Evolutionary conservation across 2,113 vertebrate genomes (phyloP), one percentile per base, ranked within the genome.

Genomic region (Calidris pygmaea): DNA sequence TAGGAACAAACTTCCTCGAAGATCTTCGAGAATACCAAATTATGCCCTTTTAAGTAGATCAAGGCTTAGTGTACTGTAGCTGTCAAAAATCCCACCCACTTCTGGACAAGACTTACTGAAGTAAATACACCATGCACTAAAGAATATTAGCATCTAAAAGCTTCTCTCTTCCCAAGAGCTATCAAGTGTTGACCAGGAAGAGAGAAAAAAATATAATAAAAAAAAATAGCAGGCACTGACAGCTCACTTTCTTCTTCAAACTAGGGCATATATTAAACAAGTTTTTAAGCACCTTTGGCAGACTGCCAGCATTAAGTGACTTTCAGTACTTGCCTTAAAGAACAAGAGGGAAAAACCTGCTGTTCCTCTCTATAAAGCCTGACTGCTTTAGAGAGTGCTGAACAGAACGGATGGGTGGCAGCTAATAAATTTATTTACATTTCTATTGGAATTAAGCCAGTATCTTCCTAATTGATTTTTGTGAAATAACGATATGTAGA

Each of bases 31-130:
- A 97, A 97, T 95, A 97, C 52, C 68, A 95, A 96, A 94, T 88
- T 10, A 68, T 86, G 65, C 63, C 89, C 76, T 97, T 96, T 94
- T 84, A 97, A 79, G 77, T 88, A 93, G 93, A 97, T 97, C 86
- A 92, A 95, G 97, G 74, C 16, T 76, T 71, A 85, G 59, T 73
- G 76, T 94, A 91, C 66, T 89, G 16, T 45, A 95, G 73, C 76
- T 97, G 92, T 95, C 89, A 97, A 96, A 91, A 94, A 94, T 92
- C 87, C 66, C 90, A 74, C 66, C 83, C 37, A 52, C 41, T 96
- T 97, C 78, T 68, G 90, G 71, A 95, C 90, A 95, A 85, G 75
- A 89, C 55, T 92, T 94, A 87, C 47, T 0, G 5, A 90, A 94
- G 71, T 77, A 96, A 97, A 97, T 95, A 93, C 10, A 95, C 43